phyloP scores from a whole-genome alignment of 2,113 vertebrate genomes.

The Nycticebus coucang region DNA sequence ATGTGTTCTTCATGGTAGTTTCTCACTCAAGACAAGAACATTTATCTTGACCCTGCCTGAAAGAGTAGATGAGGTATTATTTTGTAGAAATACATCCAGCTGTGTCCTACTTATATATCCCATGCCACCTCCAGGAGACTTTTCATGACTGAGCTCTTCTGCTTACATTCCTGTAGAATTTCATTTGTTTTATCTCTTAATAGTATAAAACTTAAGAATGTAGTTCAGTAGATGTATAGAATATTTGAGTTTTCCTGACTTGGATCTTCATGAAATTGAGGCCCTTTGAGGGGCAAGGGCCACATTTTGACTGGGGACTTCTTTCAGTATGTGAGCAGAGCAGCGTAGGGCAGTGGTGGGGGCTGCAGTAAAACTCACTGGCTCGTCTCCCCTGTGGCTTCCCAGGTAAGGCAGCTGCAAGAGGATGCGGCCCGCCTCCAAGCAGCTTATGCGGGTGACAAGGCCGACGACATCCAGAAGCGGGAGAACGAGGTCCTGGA shows the following conservation, averaged over 20 bases:
- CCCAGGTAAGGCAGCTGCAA: conserved; percentile 96
- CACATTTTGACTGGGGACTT: too few relatives aligned
- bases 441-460: conserved; percentile 97
- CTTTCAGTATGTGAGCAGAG: background rate
- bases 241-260: background rate
- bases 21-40: background rate
- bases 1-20: background rate
- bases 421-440: conserved; percentile 96
- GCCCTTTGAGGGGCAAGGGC: too few relatives aligned
- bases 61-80: background rate
- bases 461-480: conserved; percentile 98
- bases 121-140: background rate
- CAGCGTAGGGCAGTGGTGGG: accelerated
- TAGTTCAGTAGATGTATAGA: background rate
- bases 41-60: background rate
- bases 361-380: accelerated
- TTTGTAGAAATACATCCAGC: background rate
- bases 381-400: background rate
- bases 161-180: background rate
- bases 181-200: background rate
- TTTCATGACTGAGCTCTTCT: background rate
- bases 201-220: background rate
- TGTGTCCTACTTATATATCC: background rate
- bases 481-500: conserved; percentile 95
- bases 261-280: background rate